These are phyloP conservation scores for Plectrocnemia conspersa DNA, from an alignment of 1,140 invertebrate species.

Conservation along the genomic window DNA sequence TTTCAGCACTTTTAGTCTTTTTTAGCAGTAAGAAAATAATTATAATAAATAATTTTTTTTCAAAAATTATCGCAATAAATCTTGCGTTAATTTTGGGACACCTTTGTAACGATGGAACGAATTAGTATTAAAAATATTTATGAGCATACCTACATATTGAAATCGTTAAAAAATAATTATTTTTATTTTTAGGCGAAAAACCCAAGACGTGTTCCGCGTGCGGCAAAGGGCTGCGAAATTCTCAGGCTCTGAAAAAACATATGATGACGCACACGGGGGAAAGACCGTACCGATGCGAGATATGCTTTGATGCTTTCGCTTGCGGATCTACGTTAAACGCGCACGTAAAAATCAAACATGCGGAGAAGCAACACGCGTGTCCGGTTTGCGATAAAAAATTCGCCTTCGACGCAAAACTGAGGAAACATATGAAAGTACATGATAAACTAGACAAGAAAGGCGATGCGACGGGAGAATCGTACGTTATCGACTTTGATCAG, in stretches of 20 bases:
- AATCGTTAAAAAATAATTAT: background rate
- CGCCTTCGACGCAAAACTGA: constrained; percentile 26
- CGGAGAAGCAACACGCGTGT: constrained; percentile 29
- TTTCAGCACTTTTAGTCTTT: no score
- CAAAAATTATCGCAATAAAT: no score
- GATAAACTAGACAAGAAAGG: no score
- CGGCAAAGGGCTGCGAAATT: constrained; percentile 22
- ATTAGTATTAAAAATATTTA: no score
- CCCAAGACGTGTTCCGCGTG: constrained; percentile 28
- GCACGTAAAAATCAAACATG: constrained; percentile 30
- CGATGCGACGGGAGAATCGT: no score
- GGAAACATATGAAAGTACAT: constrained; percentile 31
- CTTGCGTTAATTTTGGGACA: no score
- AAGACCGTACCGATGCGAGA: constrained; percentile 29
- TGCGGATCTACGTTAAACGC: constrained; percentile 28
- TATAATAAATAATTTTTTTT: no score
- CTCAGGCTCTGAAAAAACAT: constrained; percentile 32
- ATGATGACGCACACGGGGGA: constrained; percentile 30
- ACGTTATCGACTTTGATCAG: no score
- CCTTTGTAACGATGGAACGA: no score
- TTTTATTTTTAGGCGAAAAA: constrained; percentile 29
- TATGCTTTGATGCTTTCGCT: constrained; percentile 28
- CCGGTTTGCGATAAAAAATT: constrained; percentile 29
- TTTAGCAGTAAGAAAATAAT: no score
- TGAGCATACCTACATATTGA: background rate